A percentile compares a stretch with the other conserved stretches of the same genome.
Evolutionary conservation across 2,888 invertebrate genomes (phyloP).

Genomic region (Pristionchus exspectatus): DNA sequence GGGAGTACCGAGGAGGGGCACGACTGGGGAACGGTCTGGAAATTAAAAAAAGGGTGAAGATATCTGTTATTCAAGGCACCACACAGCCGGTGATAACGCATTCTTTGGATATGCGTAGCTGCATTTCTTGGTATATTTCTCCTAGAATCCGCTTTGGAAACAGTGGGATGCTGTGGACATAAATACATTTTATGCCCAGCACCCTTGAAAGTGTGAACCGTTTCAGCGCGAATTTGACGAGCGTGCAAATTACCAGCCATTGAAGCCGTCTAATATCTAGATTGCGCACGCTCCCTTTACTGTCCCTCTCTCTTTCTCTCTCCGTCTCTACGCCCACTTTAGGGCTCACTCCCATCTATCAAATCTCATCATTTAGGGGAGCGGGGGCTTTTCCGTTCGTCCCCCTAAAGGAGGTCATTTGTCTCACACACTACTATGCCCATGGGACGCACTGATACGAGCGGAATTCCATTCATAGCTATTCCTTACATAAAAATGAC

Average conservation of each 20-base stretch:
- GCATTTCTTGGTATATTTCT: too few species aligned
- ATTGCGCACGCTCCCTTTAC: constrained; percentile 5
- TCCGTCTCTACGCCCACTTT: constrained; percentile 24
- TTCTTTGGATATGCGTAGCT: too few species aligned
- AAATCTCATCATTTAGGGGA: constrained; percentile 42
- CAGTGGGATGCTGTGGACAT: background rate
- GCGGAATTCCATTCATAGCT: background rate
- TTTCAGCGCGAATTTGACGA: background rate
- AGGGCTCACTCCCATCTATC: constrained; percentile 43
- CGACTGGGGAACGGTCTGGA: constrained; percentile 66
- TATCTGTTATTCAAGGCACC: too few species aligned
- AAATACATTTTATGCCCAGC: background rate
- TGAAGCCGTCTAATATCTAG: background rate
- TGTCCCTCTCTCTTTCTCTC: background rate
- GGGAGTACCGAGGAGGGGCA: constrained; percentile 70
- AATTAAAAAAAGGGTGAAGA: background rate
- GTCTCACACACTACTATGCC: constrained; percentile 22
- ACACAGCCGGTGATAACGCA: too few species aligned
- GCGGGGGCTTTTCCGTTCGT: constrained; percentile 31
- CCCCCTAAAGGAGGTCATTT: constrained; percentile 20
- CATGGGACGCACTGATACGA: background rate
- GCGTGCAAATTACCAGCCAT: background rate
- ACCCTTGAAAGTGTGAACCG: background rate
- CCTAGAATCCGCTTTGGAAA: too few species aligned
- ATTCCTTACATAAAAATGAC: background rate